phyloP scores from a whole-genome alignment of 2,797 vertebrate genomes.

The Siniperca obscura region DNA sequence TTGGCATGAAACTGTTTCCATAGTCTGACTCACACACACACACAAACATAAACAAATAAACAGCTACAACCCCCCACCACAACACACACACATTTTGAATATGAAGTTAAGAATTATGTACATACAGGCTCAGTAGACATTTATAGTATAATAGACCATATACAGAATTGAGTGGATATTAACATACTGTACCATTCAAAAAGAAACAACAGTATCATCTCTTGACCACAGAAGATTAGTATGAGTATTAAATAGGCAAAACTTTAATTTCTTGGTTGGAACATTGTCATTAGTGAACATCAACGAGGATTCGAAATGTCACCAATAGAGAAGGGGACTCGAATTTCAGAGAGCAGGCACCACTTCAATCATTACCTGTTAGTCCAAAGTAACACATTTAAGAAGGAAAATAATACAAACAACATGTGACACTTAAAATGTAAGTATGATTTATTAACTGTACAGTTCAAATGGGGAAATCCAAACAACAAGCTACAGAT shows the following conservation, averaged over 20 bases:
- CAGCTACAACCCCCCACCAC: not conserved
- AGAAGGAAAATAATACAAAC: not conserved
- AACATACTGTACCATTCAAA: not conserved
- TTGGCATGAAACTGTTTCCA: slow-evolving; percentile 52
- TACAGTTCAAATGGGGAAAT: not conserved
- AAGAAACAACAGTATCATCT: not conserved
- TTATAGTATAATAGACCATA: slow-evolving; percentile 12
- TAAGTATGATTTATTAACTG: not conserved
- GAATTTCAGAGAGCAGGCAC: not conserved
- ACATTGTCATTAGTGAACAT: not conserved
- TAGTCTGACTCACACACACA: slow-evolving; percentile 51
- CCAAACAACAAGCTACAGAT: not conserved
- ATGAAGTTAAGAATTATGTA: not conserved
- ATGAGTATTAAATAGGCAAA: not conserved
- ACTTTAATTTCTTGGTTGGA: not conserved
- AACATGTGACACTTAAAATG: not conserved
- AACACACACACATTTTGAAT: slow-evolving; percentile 17
- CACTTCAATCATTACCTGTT: not conserved
- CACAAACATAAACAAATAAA: slow-evolving; percentile 51
- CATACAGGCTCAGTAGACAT: not conserved
- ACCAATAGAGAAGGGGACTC: not conserved
- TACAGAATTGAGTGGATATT: not conserved
- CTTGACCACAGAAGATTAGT: not conserved
- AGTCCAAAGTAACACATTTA: not conserved
- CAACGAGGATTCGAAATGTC: not conserved